Conservation (phyloP, 2,113 vertebrate genomes). For the Loxodonta africana region DNA sequence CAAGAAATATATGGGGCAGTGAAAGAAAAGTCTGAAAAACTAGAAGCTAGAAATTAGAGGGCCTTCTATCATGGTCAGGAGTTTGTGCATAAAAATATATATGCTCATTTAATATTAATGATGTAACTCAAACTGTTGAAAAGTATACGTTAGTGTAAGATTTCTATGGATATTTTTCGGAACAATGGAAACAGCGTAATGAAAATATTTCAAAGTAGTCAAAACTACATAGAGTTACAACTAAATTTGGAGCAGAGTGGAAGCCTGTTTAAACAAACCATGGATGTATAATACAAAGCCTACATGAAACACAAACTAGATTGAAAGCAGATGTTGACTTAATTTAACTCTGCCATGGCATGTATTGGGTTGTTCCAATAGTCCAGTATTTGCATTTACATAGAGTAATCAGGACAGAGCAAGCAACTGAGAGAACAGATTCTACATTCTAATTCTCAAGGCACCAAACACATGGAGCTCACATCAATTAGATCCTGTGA, state of each 20-base stretch:
- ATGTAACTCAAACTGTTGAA: background rate
- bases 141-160: background rate
- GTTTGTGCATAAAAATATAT: background rate
- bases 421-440: constrained; percentile 1
- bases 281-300: constrained; percentile 10
- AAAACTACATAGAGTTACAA: constrained; percentile 5
- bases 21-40: background rate
- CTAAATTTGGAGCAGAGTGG: background rate
- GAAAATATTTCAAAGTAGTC: constrained; percentile 36
- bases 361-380: constrained; percentile 46
- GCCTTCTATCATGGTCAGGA: background rate
- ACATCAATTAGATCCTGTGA: background rate
- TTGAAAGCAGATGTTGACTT: constrained; percentile 69
- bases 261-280: constrained; percentile 43
- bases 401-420: constrained; percentile 64
- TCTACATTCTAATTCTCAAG: constrained; percentile 44
- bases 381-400: constrained; percentile 55
- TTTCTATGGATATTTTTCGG: background rate
- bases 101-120: constrained; percentile 11
- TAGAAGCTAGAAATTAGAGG: background rate
- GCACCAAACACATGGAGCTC: constrained; percentile 35
- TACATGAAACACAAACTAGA: constrained; percentile 46
- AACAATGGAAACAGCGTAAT: background rate
- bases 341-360: constrained; percentile 55
- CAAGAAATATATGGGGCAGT: background rate